Evolutionary conservation across 2,113 vertebrate genomes (phyloP).

Genomic region (Platichthys flesus): DNA sequence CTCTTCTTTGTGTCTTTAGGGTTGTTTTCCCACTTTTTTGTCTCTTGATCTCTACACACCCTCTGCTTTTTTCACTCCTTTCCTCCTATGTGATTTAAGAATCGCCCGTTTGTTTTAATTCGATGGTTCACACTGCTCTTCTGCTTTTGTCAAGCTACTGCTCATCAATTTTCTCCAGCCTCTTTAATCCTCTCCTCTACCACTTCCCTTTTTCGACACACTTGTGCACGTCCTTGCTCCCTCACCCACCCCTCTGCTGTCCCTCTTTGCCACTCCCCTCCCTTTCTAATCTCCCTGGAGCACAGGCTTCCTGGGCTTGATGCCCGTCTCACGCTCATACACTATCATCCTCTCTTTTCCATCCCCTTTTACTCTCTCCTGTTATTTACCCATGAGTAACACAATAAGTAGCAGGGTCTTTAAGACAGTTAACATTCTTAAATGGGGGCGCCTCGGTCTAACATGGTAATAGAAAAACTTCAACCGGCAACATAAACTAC

Average conservation of each 20-base stretch:
- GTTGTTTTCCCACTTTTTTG: not conserved
- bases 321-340: conserved; percentile 18
- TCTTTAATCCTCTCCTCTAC: not conserved
- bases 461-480: not conserved
- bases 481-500: not conserved
- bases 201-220: conserved; percentile 16
- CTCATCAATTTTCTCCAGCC: conserved; percentile 7
- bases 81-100: not conserved
- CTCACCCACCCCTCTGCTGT: not conserved
- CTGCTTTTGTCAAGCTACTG: not conserved
- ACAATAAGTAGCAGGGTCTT: not conserved
- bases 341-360: conserved; percentile 6
- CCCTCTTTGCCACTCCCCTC: conserved; percentile 25
- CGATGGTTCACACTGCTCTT: conserved; percentile 15
- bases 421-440: not conserved
- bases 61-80: not conserved
- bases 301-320: conserved; percentile 7
- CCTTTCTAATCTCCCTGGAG: conserved; percentile 10
- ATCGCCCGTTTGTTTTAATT: conserved; percentile 16
- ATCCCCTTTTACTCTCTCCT: not conserved
- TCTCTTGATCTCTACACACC: not conserved
- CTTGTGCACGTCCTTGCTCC: conserved; percentile 26
- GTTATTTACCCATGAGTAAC: not conserved
- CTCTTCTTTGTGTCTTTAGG: conserved; percentile 14
- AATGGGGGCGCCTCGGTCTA: not conserved